These are phyloP conservation scores for Laspeyria flexula DNA, from an alignment of 2,888 invertebrate genomes.

Conservation along the genomic window DNA sequence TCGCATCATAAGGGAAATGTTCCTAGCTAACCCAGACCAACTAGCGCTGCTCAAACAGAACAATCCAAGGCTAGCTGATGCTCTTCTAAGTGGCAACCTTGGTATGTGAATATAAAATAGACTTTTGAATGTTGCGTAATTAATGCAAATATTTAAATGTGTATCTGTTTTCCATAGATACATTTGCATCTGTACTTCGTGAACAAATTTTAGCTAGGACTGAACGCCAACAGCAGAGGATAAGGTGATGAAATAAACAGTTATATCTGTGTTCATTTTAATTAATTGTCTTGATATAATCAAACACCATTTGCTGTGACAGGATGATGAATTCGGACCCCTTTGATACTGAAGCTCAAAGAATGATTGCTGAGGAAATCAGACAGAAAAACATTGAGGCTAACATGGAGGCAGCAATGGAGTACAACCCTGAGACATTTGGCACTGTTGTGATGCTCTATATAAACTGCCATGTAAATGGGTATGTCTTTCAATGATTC, in stretches of 20 bases:
- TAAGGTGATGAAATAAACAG: constrained; percentile 68
- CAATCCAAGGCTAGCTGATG: constrained; percentile 96
- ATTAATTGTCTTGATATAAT: background rate
- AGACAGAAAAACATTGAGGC: constrained; percentile 98
- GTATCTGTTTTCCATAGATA: constrained; percentile 83
- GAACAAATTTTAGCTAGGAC: constrained; percentile 94
- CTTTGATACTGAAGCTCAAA: constrained; percentile 97
- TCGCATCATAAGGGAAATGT: constrained; percentile 93
- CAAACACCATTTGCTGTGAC: constrained; percentile 1
- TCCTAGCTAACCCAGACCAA: constrained; percentile 95
- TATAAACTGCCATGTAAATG: constrained; percentile 98
- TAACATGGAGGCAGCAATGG: constrained; percentile 99
- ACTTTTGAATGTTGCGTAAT: background rate
- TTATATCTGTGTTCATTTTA: background rate
- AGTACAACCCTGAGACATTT: constrained; percentile 99
- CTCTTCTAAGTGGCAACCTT: constrained; percentile 93
- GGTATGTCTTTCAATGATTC: constrained; percentile 75
- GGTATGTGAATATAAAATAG: constrained; percentile 75
- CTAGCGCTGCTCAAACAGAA: constrained; percentile 96
- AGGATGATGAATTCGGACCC: constrained; percentile 97
- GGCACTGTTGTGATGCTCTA: constrained; percentile 99
- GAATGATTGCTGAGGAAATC: constrained; percentile 98
- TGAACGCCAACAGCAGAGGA: constrained; percentile 93
- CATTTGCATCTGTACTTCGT: constrained; percentile 91
- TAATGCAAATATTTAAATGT: constrained; percentile 23